These are phyloP conservation scores for Salarias fasciatus DNA, from an alignment of 2,797 vertebrate genomes.

Conservation along the genomic window DNA sequence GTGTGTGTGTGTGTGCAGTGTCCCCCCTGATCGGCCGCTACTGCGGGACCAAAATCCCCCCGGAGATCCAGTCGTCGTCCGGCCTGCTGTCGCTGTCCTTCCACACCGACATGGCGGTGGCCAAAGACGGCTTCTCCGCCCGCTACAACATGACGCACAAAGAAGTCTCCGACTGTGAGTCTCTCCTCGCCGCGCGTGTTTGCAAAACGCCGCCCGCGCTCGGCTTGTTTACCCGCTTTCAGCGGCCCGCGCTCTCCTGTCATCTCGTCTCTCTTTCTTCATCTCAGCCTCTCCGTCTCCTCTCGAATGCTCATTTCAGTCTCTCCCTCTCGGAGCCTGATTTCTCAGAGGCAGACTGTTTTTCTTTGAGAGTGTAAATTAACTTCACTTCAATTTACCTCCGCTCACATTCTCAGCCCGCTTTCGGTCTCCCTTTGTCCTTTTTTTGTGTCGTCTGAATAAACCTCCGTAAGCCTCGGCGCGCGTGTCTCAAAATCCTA, in stretches of 20 bases:
- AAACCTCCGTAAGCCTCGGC: too few species aligned
- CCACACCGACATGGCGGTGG: conserved; percentile 98
- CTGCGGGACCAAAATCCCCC: conserved; percentile 94
- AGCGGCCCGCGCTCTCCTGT: conserved; percentile 15
- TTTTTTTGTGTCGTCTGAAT: too few species aligned
- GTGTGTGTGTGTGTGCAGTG: conserved; percentile 79
- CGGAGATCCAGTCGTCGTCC: conserved; percentile 93
- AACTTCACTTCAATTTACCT: conserved; percentile 66
- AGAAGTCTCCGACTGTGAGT: conserved; percentile 92
- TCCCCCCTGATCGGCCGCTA: conserved; percentile 97
- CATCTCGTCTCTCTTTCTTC: conserved; percentile 43
- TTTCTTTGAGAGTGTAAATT: conserved; percentile 65
- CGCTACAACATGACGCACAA: conserved; percentile 94
- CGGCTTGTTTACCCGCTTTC: conserved; percentile 47
- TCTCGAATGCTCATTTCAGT: conserved; percentile 64
- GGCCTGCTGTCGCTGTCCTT: conserved; percentile 96
- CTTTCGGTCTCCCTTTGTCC: conserved; percentile 23
- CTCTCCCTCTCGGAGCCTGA: conserved; percentile 28
- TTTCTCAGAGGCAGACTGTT: conserved; percentile 42
- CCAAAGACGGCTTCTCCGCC: conserved; percentile 95
- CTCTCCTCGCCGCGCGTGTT: too few species aligned
- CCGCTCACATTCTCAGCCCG: conserved; percentile 48
- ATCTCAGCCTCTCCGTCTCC: conserved; percentile 48
- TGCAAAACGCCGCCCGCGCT: too few species aligned
- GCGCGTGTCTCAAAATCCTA: too few species aligned